phyloP scores from a whole-genome alignment of 37 sponge, comb jelly and placozoan species.

The Beroe forskalii region DNA sequence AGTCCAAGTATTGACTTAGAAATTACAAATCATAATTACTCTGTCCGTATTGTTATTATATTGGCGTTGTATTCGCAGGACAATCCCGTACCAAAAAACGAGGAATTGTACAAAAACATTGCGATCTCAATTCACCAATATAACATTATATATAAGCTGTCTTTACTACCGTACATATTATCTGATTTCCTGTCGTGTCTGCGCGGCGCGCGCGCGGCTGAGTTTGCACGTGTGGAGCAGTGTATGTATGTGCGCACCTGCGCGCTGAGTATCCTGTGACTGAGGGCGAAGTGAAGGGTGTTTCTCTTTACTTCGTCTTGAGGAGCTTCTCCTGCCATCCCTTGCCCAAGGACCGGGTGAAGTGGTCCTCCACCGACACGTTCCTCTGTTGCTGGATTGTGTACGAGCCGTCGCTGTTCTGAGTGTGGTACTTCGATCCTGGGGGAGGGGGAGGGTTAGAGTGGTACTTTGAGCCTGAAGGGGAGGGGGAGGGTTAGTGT shows the following conservation, averaged over 20 bases:
- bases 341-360: slow-evolving; percentile 47
- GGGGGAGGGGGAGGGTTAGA: neutral
- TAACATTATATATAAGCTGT: too few relatives aligned
- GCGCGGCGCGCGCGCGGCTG: neutral
- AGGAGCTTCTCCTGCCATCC: slow-evolving; percentile 64
- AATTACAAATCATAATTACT: too few relatives aligned
- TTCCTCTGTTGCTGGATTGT: slow-evolving; percentile 62
- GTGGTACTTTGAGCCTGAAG: neutral
- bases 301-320: neutral
- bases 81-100: too few relatives aligned
- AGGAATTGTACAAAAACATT: too few relatives aligned
- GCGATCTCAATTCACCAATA: too few relatives aligned
- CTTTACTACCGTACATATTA: too few relatives aligned
- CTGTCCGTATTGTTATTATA: too few relatives aligned
- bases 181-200: too few relatives aligned
- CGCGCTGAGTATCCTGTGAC: neutral
- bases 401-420: slow-evolving; percentile 25
- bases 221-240: neutral
- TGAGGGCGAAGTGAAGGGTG: neutral
- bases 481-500: neutral
- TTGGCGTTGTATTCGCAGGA: too few relatives aligned
- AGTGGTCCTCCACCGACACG: slow-evolving; percentile 59
- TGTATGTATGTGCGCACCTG: neutral
- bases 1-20: too few relatives aligned
- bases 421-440: slow-evolving; percentile 6